phyloP scores from a whole-genome alignment of 2,113 vertebrate genomes.

The Poecilia latipinna region DNA sequence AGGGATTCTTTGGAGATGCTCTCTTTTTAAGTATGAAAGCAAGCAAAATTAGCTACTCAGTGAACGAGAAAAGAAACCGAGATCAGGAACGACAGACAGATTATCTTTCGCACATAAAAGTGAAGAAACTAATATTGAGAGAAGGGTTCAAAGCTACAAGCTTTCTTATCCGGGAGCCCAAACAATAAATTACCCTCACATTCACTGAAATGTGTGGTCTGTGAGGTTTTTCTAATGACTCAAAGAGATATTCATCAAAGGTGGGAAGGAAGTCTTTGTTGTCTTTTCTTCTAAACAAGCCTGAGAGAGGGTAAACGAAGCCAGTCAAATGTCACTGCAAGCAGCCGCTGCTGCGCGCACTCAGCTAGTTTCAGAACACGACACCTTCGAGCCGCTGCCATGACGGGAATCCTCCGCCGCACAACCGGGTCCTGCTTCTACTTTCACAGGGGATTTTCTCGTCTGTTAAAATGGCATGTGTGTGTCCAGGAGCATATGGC shows the following conservation, averaged over 20 bases:
- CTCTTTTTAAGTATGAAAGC: slow-evolving; percentile 68
- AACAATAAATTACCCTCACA: slow-evolving; percentile 17
- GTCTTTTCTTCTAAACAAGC: slow-evolving; percentile 51
- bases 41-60: slow-evolving; percentile 51
- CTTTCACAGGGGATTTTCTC: slow-evolving; percentile 1
- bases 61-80: slow-evolving; percentile 65
- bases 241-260: slow-evolving; percentile 51
- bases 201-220: slow-evolving; percentile 21
- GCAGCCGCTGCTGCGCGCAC: slow-evolving; percentile 36
- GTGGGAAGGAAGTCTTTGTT: slow-evolving; percentile 18
- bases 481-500: background rate
- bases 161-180: slow-evolving; percentile 3
- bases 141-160: slow-evolving; percentile 42
- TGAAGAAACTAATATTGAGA: slow-evolving; percentile 56
- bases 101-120: slow-evolving; percentile 65
- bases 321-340: slow-evolving; percentile 53
- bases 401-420: background rate
- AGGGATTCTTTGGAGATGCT: slow-evolving; percentile 70
- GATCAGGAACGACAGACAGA: slow-evolving; percentile 66
- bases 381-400: slow-evolving; percentile 24
- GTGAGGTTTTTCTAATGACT: slow-evolving; percentile 32
- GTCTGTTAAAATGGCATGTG: background rate
- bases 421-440: slow-evolving; percentile 4
- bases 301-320: slow-evolving; percentile 45
- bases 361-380: slow-evolving; percentile 31